These are phyloP conservation scores for Amphiprion ocellaris DNA, from an alignment of 2,113 vertebrate species.

Conservation along the genomic window DNA sequence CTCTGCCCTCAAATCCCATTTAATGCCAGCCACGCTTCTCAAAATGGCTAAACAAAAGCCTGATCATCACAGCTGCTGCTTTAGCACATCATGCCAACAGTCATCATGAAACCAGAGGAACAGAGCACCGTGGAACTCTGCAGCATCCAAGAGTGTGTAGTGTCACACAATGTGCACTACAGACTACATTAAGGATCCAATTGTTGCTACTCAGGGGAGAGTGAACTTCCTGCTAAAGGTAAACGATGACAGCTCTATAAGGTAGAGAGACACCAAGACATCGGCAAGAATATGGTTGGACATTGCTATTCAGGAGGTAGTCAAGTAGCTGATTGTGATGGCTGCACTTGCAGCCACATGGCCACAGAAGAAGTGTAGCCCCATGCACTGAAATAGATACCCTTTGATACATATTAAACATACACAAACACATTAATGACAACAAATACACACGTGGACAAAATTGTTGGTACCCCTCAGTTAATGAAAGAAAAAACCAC, in stretches of 20 bases:
- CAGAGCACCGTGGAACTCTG: constrained; percentile 58
- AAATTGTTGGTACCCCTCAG: too few species aligned
- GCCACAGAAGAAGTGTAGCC: too few species aligned
- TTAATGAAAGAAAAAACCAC: too few species aligned
- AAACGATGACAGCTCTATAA: neutral
- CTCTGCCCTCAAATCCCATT: constrained; percentile 76
- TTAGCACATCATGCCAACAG: constrained; percentile 62
- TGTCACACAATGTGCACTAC: neutral
- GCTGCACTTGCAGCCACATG: too few species aligned
- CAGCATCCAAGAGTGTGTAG: constrained; percentile 33
- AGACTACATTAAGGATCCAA: neutral
- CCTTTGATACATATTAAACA: too few species aligned
- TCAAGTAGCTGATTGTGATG: too few species aligned
- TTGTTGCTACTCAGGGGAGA: neutral
- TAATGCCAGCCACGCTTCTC: constrained; percentile 63
- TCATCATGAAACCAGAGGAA: constrained; percentile 72
- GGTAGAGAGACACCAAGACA: neutral
- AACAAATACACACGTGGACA: too few species aligned
- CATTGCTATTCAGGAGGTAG: neutral
- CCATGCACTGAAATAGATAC: too few species aligned
- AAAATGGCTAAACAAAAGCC: constrained; percentile 74
- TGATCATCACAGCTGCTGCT: constrained; percentile 66
- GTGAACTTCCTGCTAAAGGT: constrained; percentile 24
- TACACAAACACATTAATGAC: too few species aligned
- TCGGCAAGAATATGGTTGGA: neutral